Percentiles rank a stretch among this genome's conserved stretches.
These are phyloP conservation scores for Ranitomeya variabilis DNA, from an alignment of 2,113 vertebrate species.

Conservation along the genomic window DNA sequence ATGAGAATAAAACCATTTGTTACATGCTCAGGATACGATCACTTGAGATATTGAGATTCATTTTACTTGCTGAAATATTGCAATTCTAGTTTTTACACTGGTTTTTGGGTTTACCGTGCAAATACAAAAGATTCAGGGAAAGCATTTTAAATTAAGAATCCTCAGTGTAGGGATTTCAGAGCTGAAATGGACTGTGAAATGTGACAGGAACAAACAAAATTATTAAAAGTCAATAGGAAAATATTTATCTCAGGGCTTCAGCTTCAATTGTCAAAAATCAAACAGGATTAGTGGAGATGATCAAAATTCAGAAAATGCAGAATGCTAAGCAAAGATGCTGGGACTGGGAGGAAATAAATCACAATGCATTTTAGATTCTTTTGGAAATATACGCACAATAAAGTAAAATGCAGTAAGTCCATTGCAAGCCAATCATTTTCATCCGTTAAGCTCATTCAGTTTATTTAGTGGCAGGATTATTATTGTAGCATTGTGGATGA, in stretches of 20 bases:
- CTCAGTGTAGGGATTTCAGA: conserved; percentile 5
- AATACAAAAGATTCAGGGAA: background rate
- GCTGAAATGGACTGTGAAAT: conserved; percentile 25
- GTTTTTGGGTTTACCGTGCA: background rate
- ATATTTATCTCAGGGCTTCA: conserved; percentile 9
- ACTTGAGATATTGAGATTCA: background rate
- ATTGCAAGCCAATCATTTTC: background rate
- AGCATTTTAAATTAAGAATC: conserved; percentile 25
- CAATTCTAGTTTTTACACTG: background rate
- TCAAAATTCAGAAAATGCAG: background rate
- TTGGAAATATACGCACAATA: background rate
- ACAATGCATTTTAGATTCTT: background rate
- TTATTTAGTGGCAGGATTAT: background rate
- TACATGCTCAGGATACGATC: background rate
- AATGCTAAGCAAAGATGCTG: background rate
- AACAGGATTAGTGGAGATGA: conserved; percentile 15
- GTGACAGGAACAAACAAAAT: conserved; percentile 26
- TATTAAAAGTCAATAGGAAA: conserved; percentile 33
- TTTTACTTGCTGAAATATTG: background rate
- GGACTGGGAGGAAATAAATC: background rate
- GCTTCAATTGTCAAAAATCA: conserved; percentile 36
- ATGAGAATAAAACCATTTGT: background rate
- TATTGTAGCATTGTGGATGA: background rate
- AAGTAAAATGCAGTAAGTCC: background rate
- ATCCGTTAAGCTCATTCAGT: background rate